These are phyloP conservation scores for Macaria liturata DNA, from an alignment of 2,888 invertebrate genomes.

Conservation along the genomic window DNA sequence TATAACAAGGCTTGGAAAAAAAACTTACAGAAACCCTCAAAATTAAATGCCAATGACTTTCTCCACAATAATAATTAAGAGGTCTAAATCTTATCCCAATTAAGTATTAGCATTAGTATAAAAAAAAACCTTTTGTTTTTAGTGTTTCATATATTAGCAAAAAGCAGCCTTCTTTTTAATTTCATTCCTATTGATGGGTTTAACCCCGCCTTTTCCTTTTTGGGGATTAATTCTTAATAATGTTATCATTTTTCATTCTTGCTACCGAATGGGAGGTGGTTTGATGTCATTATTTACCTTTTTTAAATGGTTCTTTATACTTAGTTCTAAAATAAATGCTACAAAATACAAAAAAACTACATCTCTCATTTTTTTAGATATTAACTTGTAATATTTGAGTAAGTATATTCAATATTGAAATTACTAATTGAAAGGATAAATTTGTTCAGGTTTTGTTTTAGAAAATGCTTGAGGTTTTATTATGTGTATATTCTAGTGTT, in stretches of 20 bases:
- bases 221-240: slow-evolving; percentile 57
- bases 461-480: too few species aligned
- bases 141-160: slow-evolving; percentile 34
- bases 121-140: slow-evolving; percentile 34
- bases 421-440: too few species aligned
- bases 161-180: slow-evolving; percentile 44
- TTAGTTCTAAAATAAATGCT: too few species aligned
- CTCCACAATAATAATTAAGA: slow-evolving; percentile 48
- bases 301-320: slow-evolving; percentile 17
- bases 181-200: slow-evolving; percentile 50
- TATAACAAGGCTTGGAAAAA: too few species aligned
- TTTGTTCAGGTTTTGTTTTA: too few species aligned
- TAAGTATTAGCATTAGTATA: slow-evolving; percentile 28
- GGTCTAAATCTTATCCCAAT: slow-evolving; percentile 48
- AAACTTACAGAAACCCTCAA: too few species aligned
- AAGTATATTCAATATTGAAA: too few species aligned
- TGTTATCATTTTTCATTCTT: slow-evolving; percentile 58
- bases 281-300: slow-evolving; percentile 64
- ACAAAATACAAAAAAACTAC: too few species aligned
- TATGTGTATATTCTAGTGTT: too few species aligned
- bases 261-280: slow-evolving; percentile 66
- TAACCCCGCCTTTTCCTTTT: slow-evolving; percentile 56
- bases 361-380: too few species aligned
- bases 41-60: not conserved
- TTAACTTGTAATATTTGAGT: too few species aligned